A percentile compares a stretch with the other conserved stretches of the same genome.
Evolutionary conservation across 2,888 invertebrate genomes (phyloP).

Genomic region (Ypsolopha scabrella): DNA sequence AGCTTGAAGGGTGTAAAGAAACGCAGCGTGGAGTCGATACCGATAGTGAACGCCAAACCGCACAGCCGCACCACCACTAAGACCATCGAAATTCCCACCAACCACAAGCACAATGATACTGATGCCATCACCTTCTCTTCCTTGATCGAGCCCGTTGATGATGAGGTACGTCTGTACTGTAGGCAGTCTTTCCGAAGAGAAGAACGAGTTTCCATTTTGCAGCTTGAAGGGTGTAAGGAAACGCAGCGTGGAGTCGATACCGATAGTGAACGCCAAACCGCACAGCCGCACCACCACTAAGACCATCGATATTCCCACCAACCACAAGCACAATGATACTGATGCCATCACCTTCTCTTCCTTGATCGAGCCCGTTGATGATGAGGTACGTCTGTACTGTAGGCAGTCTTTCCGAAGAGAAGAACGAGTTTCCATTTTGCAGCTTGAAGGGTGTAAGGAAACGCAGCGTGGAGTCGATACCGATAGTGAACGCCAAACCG

Average conservation of each 20-base stretch:
- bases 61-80: no score
- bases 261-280: slow-evolving; percentile 33
- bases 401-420: no score
- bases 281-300: no score
- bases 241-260: slow-evolving; percentile 30
- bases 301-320: slow-evolving; percentile 13
- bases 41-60: slow-evolving; percentile 33
- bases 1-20: no score
- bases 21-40: slow-evolving; percentile 30
- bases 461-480: slow-evolving; percentile 30
- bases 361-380: slow-evolving; percentile 41
- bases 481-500: slow-evolving; percentile 33
- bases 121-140: slow-evolving; percentile 37
- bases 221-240: no score
- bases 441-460: no score
- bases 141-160: slow-evolving; percentile 41
- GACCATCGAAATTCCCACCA: slow-evolving; percentile 13
- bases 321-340: slow-evolving; percentile 12
- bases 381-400: slow-evolving; percentile 28
- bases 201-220: no score
- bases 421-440: no score
- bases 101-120: slow-evolving; percentile 12
- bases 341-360: slow-evolving; percentile 37
- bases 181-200: no score
- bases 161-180: slow-evolving; percentile 34